Base-by-base conservation (phyloP, 2,797 vertebrate genomes). In the Semaprochilodus insignis region DNA sequence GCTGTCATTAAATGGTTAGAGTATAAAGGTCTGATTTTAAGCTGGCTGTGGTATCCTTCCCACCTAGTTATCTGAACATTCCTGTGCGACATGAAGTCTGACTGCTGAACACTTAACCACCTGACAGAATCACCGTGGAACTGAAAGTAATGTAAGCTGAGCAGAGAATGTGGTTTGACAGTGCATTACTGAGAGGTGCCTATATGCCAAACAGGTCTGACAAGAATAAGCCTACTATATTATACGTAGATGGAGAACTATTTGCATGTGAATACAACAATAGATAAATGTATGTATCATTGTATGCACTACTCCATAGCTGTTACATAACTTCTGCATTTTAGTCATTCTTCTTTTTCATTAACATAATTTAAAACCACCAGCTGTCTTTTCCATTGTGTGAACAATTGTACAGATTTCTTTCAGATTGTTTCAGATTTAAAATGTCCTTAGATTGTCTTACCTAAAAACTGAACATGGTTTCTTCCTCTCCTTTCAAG, bases 131-230 rank as follows among this genome's bases (percentile, higher is more conserved):
- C 21, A 63, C 13, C n/a, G 25, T 40, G 5, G 27, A 48, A 77
- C 31, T 48, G 54, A 82, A 71, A 36, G 10, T 34, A 63, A 16
- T 3, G 63, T 13, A 16, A 82, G 34, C 16, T 69, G 34, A 71
- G 36, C 55, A 65, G 59, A 63, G 59, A 31, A 27, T 78, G 81
- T 74, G 76, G 76, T 73, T 78, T 74, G 51, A 31, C 40, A 25
- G 51, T 17, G 16, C 70, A 59, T 74, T 74, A 78, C 75, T 65
- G n/a, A 48, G 59, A 83, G 34, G 3, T 19, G 14, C 36, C 25
- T 27, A 52, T 1, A 70, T 57, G 31, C 59, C 59, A 78, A 67
- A 60, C 76, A 10, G 16, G 40, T 78, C 76, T 73, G 59, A 82
- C 77, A 65, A 74, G 48, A n/a, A 57, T 27, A 44, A 66, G n/a